These are phyloP conservation scores for Macroglossus sobrinus DNA, from an alignment of 2,113 vertebrate species.

Conservation along the genomic window DNA sequence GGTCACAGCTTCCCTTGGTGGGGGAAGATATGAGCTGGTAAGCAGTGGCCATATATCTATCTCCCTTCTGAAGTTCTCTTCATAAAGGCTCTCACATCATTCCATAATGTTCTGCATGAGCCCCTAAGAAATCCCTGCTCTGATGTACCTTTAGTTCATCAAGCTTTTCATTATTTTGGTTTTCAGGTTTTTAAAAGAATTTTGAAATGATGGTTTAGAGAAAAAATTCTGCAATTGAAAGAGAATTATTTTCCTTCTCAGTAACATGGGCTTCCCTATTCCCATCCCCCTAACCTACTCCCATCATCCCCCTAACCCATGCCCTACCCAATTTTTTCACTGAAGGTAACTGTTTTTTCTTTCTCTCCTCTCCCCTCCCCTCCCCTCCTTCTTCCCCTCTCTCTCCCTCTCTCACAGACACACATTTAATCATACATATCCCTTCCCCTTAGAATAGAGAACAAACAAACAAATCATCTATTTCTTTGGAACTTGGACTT, in stretches of 20 bases:
- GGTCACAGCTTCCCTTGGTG: background rate
- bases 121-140: background rate
- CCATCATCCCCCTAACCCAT: too few species aligned
- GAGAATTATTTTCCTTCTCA: background rate
- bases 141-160: slow-evolving; percentile 18
- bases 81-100: background rate
- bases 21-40: background rate
- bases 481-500: background rate
- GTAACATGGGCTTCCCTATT: background rate
- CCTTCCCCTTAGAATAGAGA: background rate
- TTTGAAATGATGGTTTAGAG: background rate
- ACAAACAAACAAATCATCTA: background rate
- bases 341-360: background rate
- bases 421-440: background rate
- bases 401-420: background rate
- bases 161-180: background rate
- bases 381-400: background rate
- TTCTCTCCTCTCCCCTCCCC: background rate
- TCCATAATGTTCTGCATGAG: background rate
- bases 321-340: background rate
- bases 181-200: background rate
- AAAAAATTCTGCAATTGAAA: background rate
- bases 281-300: background rate
- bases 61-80: slow-evolving; percentile 16
- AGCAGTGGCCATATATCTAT: background rate